Evolutionary conservation across 2,797 vertebrate species (phyloP).

Genomic region (Lepidocolaptes lacrymiger): DNA sequence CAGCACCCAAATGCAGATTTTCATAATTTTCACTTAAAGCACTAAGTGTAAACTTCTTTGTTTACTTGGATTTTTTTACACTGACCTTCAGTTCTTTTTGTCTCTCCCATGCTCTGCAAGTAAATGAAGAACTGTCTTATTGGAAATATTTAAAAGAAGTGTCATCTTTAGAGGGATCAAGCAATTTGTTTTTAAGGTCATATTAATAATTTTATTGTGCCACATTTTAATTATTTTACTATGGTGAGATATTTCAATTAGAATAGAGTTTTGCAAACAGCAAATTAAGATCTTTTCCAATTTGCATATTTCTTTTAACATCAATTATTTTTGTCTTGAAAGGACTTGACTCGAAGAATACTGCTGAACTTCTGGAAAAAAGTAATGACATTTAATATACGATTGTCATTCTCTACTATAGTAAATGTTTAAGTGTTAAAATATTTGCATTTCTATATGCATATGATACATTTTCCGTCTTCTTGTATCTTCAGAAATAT

Average conservation of each 20-base stretch:
- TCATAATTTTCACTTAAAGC: not conserved
- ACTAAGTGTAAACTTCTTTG: not conserved
- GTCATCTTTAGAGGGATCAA: constrained; percentile 18
- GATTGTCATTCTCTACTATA: not conserved
- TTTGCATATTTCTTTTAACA: constrained; percentile 35
- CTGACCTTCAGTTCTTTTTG: not conserved
- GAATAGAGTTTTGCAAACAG: not conserved
- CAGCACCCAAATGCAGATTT: not conserved
- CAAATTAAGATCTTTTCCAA: constrained; percentile 28
- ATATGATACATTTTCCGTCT: not conserved
- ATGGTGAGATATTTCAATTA: constrained; percentile 35
- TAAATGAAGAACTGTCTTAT: not conserved
- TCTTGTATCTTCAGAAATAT: constrained; percentile 7
- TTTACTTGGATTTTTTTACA: not conserved
- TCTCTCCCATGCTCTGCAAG: not conserved
- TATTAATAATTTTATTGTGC: constrained; percentile 17
- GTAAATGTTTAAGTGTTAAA: not conserved
- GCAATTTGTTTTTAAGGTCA: constrained; percentile 66
- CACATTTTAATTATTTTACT: constrained; percentile 47
- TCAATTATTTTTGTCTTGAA: constrained; percentile 24
- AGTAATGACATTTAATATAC: not conserved
- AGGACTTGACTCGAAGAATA: not conserved
- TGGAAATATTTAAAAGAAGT: constrained; percentile 26
- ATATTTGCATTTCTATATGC: not conserved
- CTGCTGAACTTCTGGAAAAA: not conserved